Evolutionary conservation across 2,113 vertebrate genomes (phyloP), one percentile per base, ranked within the genome.

Genomic region (Piliocolobus tephrosceles): DNA sequence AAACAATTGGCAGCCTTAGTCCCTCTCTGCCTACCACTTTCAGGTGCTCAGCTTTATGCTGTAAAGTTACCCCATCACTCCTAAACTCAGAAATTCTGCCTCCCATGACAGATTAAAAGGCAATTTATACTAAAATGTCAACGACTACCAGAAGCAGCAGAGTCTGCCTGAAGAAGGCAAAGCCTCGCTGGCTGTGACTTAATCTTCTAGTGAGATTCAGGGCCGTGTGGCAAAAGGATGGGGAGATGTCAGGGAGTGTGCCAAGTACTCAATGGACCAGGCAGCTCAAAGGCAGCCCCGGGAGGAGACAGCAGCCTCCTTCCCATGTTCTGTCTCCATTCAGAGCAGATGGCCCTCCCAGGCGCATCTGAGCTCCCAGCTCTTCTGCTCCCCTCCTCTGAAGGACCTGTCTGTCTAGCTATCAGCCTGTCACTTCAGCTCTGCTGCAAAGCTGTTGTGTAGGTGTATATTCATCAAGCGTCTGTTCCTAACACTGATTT

Each of bases 111-210:
- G n/a, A 95, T 81, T 38, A 91, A 91, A 84, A 96, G 45, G 20
- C 76, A 64, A 73, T 73, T 93, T 96, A 47, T 87, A 79, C 72
- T 86, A 78, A 95, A 95, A 92, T 84, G 16, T 50, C n/a, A 95
- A 38, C 40, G 40, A 88, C 35, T 84, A 38, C 81, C 70, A 90
- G 38, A 95, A 83, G 35, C 9, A 1, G 17, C 40, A 86, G 43
- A 96, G 82, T 18, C 30, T 80, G 17, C 80, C 61, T 78, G 12
- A 61, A 90, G 45, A 81, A 96, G 38, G 43, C n/a, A 87, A 88
- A 75, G 61, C 45, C 57, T 95, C 20, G 0, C 30, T 84, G 86
- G 90, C 40, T 88, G 30, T 38, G 80, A 90, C 14, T 80, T 47
- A 5, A 45, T 94, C 82, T 72, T 81, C 72, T 35, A 82, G 45